Percentiles rank a stretch among this genome's conserved stretches.
Evolutionary conservation across 2,113 vertebrate genomes (phyloP).

Genomic region (Xiphorhynchus elegans): DNA sequence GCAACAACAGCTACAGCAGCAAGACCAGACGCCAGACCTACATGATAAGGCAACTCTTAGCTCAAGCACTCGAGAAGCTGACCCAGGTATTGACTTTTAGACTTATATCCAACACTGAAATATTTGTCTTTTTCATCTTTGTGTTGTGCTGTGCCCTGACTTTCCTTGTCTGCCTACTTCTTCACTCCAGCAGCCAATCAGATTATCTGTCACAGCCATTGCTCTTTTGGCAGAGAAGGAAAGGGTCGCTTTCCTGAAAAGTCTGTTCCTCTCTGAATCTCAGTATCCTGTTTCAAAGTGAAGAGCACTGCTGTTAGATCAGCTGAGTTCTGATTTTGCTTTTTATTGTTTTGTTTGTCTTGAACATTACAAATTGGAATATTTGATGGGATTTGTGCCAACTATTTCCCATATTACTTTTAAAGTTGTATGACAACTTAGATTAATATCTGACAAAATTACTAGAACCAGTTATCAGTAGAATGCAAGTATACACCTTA

Average conservation of each 20-base stretch:
- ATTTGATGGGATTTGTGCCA: not conserved
- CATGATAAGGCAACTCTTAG: constrained; percentile 28
- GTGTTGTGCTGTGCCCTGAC: not conserved
- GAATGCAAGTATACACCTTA: not conserved
- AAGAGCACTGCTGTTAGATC: not conserved
- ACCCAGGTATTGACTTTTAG: constrained; percentile 58
- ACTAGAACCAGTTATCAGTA: not conserved
- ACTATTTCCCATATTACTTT: not conserved
- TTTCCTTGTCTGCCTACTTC: not conserved
- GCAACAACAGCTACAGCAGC: constrained; percentile 52
- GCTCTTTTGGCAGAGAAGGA: not conserved
- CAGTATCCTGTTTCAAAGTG: not conserved
- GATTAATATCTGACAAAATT: not conserved
- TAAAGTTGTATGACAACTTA: not conserved
- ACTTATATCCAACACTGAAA: not conserved
- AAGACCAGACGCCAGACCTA: not conserved
- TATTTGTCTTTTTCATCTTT: not conserved
- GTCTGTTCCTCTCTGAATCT: not conserved
- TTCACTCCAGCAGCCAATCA: not conserved
- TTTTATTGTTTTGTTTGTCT: not conserved
- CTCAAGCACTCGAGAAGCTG: constrained; percentile 20
- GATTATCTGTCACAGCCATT: not conserved
- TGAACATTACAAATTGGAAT: not conserved
- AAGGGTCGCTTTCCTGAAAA: not conserved
- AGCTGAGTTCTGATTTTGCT: not conserved